Conservation (phyloP, 2,113 vertebrate species). For the Erythrocercus mccallii region DNA sequence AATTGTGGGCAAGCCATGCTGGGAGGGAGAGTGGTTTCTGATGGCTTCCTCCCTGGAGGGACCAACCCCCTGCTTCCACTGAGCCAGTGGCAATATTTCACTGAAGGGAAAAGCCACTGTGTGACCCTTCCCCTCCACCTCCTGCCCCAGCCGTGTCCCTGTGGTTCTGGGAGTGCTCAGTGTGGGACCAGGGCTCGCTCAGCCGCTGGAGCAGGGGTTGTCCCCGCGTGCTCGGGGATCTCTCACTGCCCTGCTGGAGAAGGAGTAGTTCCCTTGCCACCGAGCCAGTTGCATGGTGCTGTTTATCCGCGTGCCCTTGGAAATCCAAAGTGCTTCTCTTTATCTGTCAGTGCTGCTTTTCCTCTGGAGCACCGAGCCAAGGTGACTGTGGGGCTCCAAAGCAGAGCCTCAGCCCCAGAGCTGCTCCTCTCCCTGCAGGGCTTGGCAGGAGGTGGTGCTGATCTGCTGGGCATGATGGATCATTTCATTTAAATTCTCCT, state of each 20-base stretch:
- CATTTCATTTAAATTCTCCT: constrained; percentile 45
- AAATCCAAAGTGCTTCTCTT: not conserved
- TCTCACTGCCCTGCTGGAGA: not conserved
- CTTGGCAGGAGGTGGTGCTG: not conserved
- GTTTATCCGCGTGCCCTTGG: not conserved
- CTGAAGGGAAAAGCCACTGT: not conserved
- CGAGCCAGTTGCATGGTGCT: fast-evolving
- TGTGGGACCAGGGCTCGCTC: fast-evolving
- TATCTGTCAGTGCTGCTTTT: fast-evolving
- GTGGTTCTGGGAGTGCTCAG: not conserved
- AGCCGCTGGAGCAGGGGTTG: fast-evolving
- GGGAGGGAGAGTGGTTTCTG: constrained; percentile 33
- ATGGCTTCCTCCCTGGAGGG: constrained; percentile 40
- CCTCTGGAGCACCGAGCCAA: not conserved
- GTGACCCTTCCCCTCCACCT: not conserved
- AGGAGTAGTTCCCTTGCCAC: not conserved
- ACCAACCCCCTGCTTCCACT: not conserved
- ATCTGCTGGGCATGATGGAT: constrained; percentile 55
- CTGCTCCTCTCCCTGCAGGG: fast-evolving
- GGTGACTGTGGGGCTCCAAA: not conserved
- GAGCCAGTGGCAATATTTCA: not conserved
- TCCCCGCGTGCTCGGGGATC: fast-evolving
- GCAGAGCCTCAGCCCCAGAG: not conserved
- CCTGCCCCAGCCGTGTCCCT: not conserved
- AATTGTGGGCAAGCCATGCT: fast-evolving